phyloP scores from a whole-genome alignment of 1,140 invertebrate species.

The Idris sp. region DNA sequence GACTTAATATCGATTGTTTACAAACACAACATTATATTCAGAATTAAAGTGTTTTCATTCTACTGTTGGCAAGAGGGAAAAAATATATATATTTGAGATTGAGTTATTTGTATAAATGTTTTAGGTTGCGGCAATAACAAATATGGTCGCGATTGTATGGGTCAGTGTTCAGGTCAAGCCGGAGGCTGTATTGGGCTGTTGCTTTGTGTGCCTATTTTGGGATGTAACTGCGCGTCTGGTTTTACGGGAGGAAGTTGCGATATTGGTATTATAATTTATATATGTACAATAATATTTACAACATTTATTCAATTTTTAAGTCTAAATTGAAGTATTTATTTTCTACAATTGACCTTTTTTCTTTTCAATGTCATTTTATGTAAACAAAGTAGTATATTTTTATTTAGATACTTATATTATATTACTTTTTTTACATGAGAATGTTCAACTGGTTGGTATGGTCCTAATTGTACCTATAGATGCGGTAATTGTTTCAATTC shows the following conservation, averaged over 20 bases:
- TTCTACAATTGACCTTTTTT: no score
- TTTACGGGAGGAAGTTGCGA: constrained; percentile 46
- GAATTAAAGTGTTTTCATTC: no score
- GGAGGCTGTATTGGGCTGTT: constrained; percentile 50
- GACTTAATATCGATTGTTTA: neutral
- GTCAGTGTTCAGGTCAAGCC: constrained; percentile 51
- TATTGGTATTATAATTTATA: constrained; percentile 45
- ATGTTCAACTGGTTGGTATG: constrained; percentile 36
- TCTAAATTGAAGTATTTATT: no score
- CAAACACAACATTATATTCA: neutral
- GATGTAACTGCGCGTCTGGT: constrained; percentile 53
- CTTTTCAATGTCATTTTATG: no score
- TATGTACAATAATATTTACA: no score
- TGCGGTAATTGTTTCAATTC: constrained; percentile 32
- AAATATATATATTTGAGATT: no score
- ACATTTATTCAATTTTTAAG: neutral
- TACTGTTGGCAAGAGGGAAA: no score
- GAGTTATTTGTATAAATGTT: constrained; percentile 42
- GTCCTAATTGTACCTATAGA: constrained; percentile 25
- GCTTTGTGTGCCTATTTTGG: constrained; percentile 56
- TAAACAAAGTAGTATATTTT: no score
- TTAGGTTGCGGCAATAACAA: constrained; percentile 56
- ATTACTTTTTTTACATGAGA: constrained; percentile 22
- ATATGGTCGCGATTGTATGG: constrained; percentile 54
- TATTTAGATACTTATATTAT: no score